Evolutionary conservation across 2,888 invertebrate species (phyloP), one percentile per base, ranked within the genome.

Genomic region (Phyllotreta striolata): DNA sequence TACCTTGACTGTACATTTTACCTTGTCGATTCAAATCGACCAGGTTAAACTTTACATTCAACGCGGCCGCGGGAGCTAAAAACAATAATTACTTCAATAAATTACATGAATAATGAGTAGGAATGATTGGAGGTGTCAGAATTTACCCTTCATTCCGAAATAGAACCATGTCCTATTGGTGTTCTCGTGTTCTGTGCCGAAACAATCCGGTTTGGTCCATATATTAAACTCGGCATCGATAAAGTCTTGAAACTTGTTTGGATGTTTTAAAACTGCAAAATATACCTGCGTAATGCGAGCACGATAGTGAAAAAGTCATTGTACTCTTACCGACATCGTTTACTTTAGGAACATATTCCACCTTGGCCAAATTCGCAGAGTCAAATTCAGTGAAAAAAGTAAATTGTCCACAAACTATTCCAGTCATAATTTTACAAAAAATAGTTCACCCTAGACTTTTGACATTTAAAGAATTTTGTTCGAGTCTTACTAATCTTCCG

Each of bases 131-230:
- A 24, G 24, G 24, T 24, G 24, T 24, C 24, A 24, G 24, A 24
- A 24, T 24, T 72, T 83, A 82, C 89, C 83, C 82, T 80, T 82
- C 55, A 96, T 83, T 6, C 93, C 94, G 82, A 96, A 96, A 81
- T 93, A 91, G 82, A 96, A 96, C 96, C 96, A 96, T 1, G 95
- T 94, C 68, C 95, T 85, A 80, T 95, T 95, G 55, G 89, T 91
- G 85, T 95, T 95, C 80, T 95, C 92, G 85, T 88, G 94, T 74
- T 90, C 89, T 0, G 95, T 95, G 24, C 92, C 94, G 46, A 86
- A 88, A 82, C 95, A 95, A 81, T 96, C 96, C 0, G 93, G 94
- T 74, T 89, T 88, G 0, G 95, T 95, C 95, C 95, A 95, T 54
- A 95, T 81, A 79, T 95, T 93, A 78, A 93, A 94, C 81, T 95